These are phyloP conservation scores for Chymomyza costata DNA, from an alignment of 1,140 invertebrate species.

Conservation along the genomic window DNA sequence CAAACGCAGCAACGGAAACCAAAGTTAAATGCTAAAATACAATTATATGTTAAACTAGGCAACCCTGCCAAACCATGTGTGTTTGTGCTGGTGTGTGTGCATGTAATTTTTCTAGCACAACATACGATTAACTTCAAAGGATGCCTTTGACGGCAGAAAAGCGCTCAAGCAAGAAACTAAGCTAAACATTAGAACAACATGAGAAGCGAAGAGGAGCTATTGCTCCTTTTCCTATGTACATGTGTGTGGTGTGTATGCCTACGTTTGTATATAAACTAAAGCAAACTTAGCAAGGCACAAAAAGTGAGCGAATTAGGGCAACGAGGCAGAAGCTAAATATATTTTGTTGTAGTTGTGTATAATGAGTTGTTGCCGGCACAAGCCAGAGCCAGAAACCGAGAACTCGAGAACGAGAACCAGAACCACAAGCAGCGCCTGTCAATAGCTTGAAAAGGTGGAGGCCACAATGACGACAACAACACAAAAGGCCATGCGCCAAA, in stretches of 20 bases:
- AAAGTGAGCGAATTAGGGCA: slow-evolving; percentile 54
- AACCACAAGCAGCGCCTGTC: no score
- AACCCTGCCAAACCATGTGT: no score
- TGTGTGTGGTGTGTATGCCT: background rate
- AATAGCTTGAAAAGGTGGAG: no score
- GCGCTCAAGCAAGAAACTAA: slow-evolving; percentile 63
- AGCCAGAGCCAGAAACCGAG: slow-evolving; percentile 29
- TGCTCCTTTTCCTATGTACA: background rate
- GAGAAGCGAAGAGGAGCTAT: slow-evolving; percentile 12
- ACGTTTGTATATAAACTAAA: no score
- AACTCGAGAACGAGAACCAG: slow-evolving; percentile 14
- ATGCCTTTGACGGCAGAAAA: slow-evolving; percentile 59
- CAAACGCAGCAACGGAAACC: slow-evolving; percentile 8
- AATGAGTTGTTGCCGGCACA: slow-evolving; percentile 32
- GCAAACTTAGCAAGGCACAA: slow-evolving; percentile 23
- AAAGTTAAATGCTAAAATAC: slow-evolving; percentile 71
- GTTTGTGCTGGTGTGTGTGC: slow-evolving; percentile 20
- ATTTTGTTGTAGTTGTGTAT: no score
- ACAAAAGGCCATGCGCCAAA: no score
- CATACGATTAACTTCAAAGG: slow-evolving; percentile 71
- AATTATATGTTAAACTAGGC: slow-evolving; percentile 63
- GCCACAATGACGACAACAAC: no score
- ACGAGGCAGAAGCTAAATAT: slow-evolving; percentile 50
- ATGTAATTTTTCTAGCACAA: slow-evolving; percentile 46
- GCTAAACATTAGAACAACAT: slow-evolving; percentile 43